Evolutionary conservation across 2,113 vertebrate species (phyloP).

Genomic region (Hippocampus guttulatus): DNA sequence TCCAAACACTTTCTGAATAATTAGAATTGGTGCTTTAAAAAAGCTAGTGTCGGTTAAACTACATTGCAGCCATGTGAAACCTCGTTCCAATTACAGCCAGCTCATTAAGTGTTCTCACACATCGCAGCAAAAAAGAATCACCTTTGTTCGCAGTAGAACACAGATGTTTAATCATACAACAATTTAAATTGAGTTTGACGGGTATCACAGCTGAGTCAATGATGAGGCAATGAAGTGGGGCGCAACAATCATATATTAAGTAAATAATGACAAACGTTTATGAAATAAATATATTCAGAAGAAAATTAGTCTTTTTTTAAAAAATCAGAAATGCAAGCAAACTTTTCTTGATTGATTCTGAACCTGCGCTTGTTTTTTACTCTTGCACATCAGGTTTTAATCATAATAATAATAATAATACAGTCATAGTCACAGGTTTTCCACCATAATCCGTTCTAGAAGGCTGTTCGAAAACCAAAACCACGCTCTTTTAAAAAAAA

Average conservation of each 20-base stretch:
- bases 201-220: background rate
- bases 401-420: too few relatives aligned
- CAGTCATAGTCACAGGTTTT: too few relatives aligned
- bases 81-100: background rate
- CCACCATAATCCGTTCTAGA: too few relatives aligned
- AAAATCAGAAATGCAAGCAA: too few relatives aligned
- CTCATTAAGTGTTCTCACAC: background rate
- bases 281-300: too few relatives aligned
- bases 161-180: background rate
- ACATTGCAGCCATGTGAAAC: constrained; percentile 2
- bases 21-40: constrained; percentile 1
- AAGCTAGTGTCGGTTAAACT: background rate
- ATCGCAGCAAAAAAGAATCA: background rate
- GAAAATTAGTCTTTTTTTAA: too few relatives aligned
- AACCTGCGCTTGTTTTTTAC: too few relatives aligned
- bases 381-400: too few relatives aligned
- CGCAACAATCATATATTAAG: background rate
- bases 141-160: background rate
- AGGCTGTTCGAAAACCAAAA: too few relatives aligned
- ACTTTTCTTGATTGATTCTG: too few relatives aligned
- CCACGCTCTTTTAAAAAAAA: too few relatives aligned
- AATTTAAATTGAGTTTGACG: background rate
- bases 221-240: background rate
- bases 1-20: background rate
- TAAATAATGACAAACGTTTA: too few relatives aligned